Conservation (phyloP, 2,113 vertebrate species). For the Percina caprodes region DNA sequence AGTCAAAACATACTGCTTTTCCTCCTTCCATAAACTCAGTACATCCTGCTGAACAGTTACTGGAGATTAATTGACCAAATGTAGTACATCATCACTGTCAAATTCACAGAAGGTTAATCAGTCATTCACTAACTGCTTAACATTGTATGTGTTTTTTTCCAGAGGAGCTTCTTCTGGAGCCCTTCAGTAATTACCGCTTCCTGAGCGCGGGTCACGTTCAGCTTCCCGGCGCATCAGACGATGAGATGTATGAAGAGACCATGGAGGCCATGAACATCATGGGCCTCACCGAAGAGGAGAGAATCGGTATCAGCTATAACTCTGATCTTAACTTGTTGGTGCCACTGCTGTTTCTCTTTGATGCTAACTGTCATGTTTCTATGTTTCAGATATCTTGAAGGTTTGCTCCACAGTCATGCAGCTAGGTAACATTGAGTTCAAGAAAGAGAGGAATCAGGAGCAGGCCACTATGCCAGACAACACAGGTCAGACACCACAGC, state of each 20-base stretch:
- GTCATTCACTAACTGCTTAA: background rate
- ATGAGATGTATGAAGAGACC: slow-evolving; percentile 94
- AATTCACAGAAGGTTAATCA: background rate
- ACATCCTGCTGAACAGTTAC: background rate
- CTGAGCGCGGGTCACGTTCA: slow-evolving; percentile 90
- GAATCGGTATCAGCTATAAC: slow-evolving; percentile 79
- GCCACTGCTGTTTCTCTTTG: background rate
- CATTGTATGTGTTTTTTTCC: slow-evolving; percentile 14
- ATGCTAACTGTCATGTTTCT: slow-evolving; percentile 14
- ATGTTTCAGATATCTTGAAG: slow-evolving; percentile 88
- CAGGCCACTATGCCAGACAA: slow-evolving; percentile 98
- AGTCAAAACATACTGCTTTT: slow-evolving; percentile 6
- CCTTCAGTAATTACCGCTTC: slow-evolving; percentile 92
- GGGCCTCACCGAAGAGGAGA: slow-evolving; percentile 93
- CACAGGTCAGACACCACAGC: slow-evolving; percentile 85
- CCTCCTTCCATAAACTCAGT: background rate
- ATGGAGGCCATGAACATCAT: slow-evolving; percentile 96
- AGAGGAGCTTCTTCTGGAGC: slow-evolving; percentile 94
- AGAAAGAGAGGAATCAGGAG: slow-evolving; percentile 97
- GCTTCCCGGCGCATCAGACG: slow-evolving; percentile 89
- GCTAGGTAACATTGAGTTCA: slow-evolving; percentile 96
- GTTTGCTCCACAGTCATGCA: slow-evolving; percentile 95
- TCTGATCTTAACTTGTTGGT: background rate
- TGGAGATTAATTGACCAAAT: background rate
- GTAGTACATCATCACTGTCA: background rate